Evolutionary conservation across 2,797 vertebrate genomes (phyloP), one percentile per base, ranked within the genome.

Genomic region (Anas bahamensis): DNA sequence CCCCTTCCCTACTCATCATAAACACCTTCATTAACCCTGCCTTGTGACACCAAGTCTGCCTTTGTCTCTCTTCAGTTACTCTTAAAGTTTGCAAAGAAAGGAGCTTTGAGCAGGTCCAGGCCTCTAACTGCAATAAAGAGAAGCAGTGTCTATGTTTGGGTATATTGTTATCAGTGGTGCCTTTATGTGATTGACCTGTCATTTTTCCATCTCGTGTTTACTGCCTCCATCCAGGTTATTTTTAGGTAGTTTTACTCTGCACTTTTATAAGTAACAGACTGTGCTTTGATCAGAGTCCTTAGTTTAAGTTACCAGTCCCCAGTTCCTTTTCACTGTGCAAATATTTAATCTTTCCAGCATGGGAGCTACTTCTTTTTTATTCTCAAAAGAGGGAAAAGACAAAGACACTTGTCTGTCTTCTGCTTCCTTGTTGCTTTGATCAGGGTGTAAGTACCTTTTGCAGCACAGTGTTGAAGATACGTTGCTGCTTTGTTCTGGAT

Each of bases 201-300:
- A 9, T 82, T 94, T 83, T 88, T 88, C 88, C 90, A 39, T 86
- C 72, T 70, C 68, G 52, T 69, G 53, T 65, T 78, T 70, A n/a
- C 37, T 83, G 60, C 70, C 78, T 91, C 81, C 28, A 59, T 42
- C 37, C 70, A 85, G 64, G 89, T 90, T 97, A 95, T 96, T 97
- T 97, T 96, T 94, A 96, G 89, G 80, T 74, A 35, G 15, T 86
- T 91, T 82, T 90, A 50, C 64, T 95, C 93, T 73, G 29, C 28
- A 81, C 56, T 93, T 95, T 90, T 87, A n/a, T 75, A 91, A 76
- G 59, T 93, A 94, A 94, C 82, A 69, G 88, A 72, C 90, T 94
- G 86, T 93, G 86, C 96, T 97, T 97, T 83, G 80, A 88, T 91
- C 57, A 85, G 92, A 94, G 83, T 59, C 77, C 90, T 95, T 80